Evolutionary conservation across 1,140 invertebrate species (phyloP).

Genomic region (Eriosoma lanigerum): DNA sequence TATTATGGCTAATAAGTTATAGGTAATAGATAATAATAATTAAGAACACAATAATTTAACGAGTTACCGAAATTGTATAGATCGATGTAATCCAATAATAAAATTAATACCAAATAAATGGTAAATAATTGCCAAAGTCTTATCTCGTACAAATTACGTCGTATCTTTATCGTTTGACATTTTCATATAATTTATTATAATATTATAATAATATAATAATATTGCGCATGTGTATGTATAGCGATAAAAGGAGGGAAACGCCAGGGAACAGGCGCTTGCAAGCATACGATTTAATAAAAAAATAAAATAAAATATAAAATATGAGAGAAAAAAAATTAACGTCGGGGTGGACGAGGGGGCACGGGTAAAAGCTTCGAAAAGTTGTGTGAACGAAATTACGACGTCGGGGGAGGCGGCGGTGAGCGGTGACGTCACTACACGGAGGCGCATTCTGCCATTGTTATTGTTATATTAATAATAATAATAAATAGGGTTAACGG

Average conservation of each 20-base stretch:
- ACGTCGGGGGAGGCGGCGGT: constrained; percentile 18
- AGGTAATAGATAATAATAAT: too few relatives aligned
- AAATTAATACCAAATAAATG: neutral
- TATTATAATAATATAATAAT: neutral
- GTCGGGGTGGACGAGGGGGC: neutral
- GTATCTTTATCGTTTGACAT: constrained; percentile 2
- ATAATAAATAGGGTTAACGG: constrained; percentile 51
- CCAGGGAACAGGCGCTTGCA: neutral
- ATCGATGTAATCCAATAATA: too few relatives aligned
- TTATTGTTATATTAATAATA: constrained; percentile 52
- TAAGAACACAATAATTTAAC: too few relatives aligned
- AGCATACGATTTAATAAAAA: constrained; percentile 2
- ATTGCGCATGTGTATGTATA: neutral
- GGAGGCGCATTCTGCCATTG: constrained; percentile 47
- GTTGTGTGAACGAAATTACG: constrained; percentile 49
- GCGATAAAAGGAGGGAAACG: constrained; percentile 9
- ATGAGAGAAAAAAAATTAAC: constrained; percentile 25
- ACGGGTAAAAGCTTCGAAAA: constrained; percentile 47
- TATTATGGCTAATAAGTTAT: too few relatives aligned
- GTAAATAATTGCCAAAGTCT: neutral
- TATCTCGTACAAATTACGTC: neutral
- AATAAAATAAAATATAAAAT: neutral
- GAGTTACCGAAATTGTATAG: too few relatives aligned
- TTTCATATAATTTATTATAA: neutral
- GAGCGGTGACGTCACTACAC: constrained; percentile 45